Evolutionary conservation across 2,113 vertebrate species (phyloP).

Genomic region (Anarrhichthys ocellatus): DNA sequence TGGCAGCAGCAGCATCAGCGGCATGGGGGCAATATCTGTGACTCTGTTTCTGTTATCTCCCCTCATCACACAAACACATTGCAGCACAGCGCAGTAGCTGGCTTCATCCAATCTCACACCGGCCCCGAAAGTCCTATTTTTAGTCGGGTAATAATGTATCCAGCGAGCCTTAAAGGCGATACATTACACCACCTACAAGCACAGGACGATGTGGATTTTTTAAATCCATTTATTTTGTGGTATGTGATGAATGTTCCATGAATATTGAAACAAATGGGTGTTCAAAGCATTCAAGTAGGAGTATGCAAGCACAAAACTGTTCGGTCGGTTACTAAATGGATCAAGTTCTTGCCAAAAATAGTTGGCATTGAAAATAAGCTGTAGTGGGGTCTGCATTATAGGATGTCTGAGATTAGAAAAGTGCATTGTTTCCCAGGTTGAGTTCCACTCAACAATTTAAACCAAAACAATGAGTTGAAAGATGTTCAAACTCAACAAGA

Average conservation of each 20-base stretch:
- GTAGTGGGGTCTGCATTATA: not conserved
- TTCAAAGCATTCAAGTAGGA: not conserved
- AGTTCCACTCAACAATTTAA: not conserved
- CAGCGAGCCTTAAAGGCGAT: not conserved
- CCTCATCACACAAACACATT: conserved; percentile 58
- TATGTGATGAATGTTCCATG: not conserved
- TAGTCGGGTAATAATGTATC: conserved; percentile 43
- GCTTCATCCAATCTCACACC: conserved; percentile 51
- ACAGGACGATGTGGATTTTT: not conserved
- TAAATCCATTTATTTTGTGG: not conserved
- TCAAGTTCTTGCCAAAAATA: not conserved
- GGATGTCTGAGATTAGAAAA: not conserved
- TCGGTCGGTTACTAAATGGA: not conserved
- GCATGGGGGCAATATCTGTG: conserved; percentile 27
- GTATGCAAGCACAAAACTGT: not conserved
- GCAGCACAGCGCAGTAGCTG: conserved; percentile 35
- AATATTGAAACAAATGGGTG: not conserved
- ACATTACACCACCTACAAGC: conserved; percentile 3
- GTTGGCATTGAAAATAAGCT: not conserved
- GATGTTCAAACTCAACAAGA: not conserved
- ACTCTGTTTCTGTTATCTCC: conserved; percentile 53
- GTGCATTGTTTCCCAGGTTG: not conserved
- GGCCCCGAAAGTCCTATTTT: conserved; percentile 52
- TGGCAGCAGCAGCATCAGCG: conserved; percentile 23
- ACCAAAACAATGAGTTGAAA: not conserved